phyloP scores from a whole-genome alignment of 2,113 vertebrate species.

The Sturnus vulgaris region DNA sequence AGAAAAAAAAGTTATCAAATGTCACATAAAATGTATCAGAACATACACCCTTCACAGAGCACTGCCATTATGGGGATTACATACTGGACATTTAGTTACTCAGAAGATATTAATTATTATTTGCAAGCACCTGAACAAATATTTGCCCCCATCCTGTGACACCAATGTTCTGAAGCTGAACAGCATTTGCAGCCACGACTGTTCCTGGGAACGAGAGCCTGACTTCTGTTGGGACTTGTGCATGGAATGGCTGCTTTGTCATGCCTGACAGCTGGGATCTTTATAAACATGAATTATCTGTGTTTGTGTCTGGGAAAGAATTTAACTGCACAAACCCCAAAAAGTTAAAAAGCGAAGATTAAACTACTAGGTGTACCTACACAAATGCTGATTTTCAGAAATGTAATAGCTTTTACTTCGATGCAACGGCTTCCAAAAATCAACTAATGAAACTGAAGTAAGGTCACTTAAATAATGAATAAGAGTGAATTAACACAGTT shows the following conservation, averaged over 20 bases:
- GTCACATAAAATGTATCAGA: not conserved
- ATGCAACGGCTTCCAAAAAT: not conserved
- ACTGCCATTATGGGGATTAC: not conserved
- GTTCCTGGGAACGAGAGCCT: not conserved
- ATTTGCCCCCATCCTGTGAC: not conserved
- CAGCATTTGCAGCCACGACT: accelerated
- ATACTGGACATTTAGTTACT: not conserved
- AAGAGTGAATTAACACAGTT: not conserved
- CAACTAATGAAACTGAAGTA: not conserved
- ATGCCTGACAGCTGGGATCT: not conserved
- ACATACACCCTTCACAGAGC: not conserved
- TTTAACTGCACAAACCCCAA: not conserved
- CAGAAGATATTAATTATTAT: not conserved
- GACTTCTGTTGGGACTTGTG: not conserved
- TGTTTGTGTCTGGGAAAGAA: not conserved
- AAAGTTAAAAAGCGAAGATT: not conserved
- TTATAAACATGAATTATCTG: not conserved
- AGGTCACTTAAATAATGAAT: not conserved
- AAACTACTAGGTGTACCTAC: not conserved
- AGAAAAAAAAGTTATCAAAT: not conserved
- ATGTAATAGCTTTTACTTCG: not conserved
- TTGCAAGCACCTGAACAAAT: not conserved
- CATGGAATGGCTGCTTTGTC: not conserved
- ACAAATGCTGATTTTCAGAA: accelerated
- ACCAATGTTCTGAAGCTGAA: not conserved